Percentiles rank a stretch among this genome's conserved stretches.
Conservation (phyloP, 1,140 invertebrate species). For the Anastrepha ludens region DNA sequence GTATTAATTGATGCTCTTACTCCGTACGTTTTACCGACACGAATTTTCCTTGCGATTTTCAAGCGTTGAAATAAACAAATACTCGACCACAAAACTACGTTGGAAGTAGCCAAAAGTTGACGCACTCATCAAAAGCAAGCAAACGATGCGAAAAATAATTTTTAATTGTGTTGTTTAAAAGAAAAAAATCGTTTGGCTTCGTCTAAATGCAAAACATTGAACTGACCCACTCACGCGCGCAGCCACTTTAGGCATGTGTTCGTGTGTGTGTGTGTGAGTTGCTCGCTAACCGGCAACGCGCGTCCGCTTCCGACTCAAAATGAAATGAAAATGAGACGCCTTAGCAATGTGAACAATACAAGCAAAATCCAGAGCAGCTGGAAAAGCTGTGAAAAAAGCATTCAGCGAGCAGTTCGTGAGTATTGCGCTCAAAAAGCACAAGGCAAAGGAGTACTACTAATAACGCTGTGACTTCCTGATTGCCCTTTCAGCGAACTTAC, state of each 20-base stretch:
- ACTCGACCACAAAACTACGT: conserved; percentile 6
- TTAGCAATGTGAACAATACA: background rate
- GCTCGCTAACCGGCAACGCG: background rate
- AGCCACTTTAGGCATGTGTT: background rate
- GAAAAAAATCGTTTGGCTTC: background rate
- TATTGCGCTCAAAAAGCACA: background rate
- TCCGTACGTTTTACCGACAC: conserved; percentile 10
- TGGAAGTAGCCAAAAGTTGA: background rate
- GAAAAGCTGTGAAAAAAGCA: background rate
- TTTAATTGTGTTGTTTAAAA: conserved; percentile 21
- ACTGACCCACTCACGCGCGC: conserved; percentile 45
- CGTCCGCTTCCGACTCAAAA: conserved; percentile 47
- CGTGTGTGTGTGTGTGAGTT: background rate
- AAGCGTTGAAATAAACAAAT: conserved; percentile 30
- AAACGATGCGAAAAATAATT: conserved; percentile 1
- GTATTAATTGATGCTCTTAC: conserved; percentile 7
- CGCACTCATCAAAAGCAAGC: conserved; percentile 30
- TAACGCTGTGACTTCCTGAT: background rate
- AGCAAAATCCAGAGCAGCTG: background rate
- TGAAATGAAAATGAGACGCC: conserved; percentile 33
- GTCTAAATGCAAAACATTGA: conserved; percentile 30
- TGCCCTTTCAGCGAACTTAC: background rate
- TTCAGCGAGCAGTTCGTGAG: background rate
- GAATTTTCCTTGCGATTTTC: conserved; percentile 6
- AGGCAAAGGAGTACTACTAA: background rate